These are phyloP conservation scores for Sminthurides aquaticus DNA, from an alignment of 2,888 invertebrate genomes.

Conservation along the genomic window DNA sequence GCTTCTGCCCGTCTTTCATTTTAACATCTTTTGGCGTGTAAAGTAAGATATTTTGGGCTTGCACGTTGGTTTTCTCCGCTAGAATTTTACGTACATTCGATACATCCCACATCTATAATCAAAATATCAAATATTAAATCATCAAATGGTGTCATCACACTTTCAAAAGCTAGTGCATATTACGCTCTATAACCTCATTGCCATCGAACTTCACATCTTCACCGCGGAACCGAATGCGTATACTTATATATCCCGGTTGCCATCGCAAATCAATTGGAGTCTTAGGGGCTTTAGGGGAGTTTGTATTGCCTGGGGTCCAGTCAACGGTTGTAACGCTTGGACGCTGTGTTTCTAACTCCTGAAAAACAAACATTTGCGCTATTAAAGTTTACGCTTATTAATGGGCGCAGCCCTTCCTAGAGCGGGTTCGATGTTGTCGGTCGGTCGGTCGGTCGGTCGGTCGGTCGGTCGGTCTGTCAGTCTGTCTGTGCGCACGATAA, in stretches of 20 bases:
- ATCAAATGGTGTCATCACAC: neutral
- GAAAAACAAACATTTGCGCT: too few species aligned
- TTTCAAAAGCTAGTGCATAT: neutral
- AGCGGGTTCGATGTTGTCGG: neutral
- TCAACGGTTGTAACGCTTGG: too few species aligned
- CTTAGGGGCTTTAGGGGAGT: neutral
- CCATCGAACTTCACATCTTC: neutral
- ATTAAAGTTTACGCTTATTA: too few species aligned
- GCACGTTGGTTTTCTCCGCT: neutral
- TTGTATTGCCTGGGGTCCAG: too few species aligned
- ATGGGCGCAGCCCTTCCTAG: too few species aligned
- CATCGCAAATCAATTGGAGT: neutral
- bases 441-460: neutral
- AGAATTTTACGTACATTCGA: neutral
- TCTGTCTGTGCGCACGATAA: too few species aligned
- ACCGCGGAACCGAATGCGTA: neutral
- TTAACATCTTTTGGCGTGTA: neutral
- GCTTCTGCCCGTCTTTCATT: slow-evolving; percentile 9
- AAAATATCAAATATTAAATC: neutral
- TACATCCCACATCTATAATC: slow-evolving; percentile 5
- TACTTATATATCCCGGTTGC: neutral
- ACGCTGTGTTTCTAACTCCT: too few species aligned
- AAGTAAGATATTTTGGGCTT: neutral
- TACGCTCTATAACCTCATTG: slow-evolving; percentile 6
- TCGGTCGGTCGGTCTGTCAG: too few species aligned